Evolutionary conservation across 2,888 invertebrate genomes (phyloP), one percentile per base, ranked within the genome.

Genomic region (Sialis lutaria): DNA sequence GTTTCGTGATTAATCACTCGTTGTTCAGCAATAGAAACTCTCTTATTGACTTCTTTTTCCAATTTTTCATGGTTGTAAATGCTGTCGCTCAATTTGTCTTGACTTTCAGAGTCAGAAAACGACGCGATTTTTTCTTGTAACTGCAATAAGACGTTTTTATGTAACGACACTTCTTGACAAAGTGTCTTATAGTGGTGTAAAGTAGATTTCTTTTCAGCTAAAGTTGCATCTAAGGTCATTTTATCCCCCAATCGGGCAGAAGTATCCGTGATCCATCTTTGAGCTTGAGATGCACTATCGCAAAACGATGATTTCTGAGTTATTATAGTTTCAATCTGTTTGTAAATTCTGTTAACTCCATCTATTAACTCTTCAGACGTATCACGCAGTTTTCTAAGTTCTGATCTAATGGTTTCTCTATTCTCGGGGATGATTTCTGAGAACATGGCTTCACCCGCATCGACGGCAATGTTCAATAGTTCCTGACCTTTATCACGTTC

Each of bases 281-380:
- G 80, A 6, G 92, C 80, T 72, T 91, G 90, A 42, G 81, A 80
- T 54, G 87, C 84, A 51, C 88, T 90, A 56, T 93, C 92, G 61
- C 93, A 92, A 61, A 95, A 90, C 1, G 91, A 90, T 4, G 89
- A 87, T 63, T 92, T 77, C 56, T 92, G 89, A 60, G 91, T 83
- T 51, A 93, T 75, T 37, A 86, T 82, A 1, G 82, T 84, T 68
- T 95, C 93, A 12, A 91, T 82, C 56, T 83, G 82, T 62, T 91
- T 90, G 53, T 89, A 79, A 2, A 89, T 77, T 10, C 79, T 78
- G 60, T 87, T 90, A 0, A 90, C 78, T 62, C 83, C 81, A 61
- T 88, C 90, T 5, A 86, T 77, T 42, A 91, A 75, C 44, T 82
- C 74, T 64, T 95, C 93, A 57, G 88, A 88, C 51, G 78, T 77